A percentile compares a stretch with the other conserved stretches of the same genome.
Conservation (phyloP, 2,113 vertebrate species). For the Aphelocoma coerulescens region DNA sequence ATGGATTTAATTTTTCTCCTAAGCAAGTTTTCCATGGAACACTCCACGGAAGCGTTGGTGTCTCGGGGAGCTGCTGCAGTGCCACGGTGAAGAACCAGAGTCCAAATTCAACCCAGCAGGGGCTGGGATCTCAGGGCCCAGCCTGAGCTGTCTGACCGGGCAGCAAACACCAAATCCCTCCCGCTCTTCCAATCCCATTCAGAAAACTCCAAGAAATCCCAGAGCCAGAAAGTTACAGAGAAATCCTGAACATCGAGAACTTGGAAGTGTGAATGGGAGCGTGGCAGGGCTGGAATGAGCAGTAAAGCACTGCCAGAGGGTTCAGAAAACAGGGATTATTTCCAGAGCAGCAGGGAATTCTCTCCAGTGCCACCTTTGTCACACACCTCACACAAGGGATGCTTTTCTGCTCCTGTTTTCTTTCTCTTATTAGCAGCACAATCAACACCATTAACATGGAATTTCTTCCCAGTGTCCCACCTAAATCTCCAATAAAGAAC, state of each 20-base stretch:
- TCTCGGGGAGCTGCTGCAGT: background rate
- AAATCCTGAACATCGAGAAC: background rate
- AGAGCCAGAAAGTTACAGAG: background rate
- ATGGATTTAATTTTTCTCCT: background rate
- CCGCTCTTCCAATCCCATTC: background rate
- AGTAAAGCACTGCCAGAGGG: background rate
- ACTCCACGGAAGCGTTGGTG: fast-evolving
- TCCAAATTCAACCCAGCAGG: background rate
- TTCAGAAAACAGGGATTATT: background rate
- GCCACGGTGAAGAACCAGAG: background rate
- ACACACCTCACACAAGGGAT: background rate
- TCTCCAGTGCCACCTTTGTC: background rate
- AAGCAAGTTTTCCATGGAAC: background rate
- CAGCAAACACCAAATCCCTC: background rate
- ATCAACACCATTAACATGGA: background rate
- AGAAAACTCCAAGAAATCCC: background rate
- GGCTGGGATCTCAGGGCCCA: background rate
- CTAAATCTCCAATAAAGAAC: background rate
- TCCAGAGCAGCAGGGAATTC: background rate
- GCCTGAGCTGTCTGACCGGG: background rate
- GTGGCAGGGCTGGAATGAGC: background rate
- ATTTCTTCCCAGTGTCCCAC: background rate
- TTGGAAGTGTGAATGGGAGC: background rate
- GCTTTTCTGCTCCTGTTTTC: background rate
- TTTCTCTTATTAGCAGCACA: background rate